Evolutionary conservation across 1,140 invertebrate genomes (phyloP).

Genomic region (Trichonephila inaurata): DNA sequence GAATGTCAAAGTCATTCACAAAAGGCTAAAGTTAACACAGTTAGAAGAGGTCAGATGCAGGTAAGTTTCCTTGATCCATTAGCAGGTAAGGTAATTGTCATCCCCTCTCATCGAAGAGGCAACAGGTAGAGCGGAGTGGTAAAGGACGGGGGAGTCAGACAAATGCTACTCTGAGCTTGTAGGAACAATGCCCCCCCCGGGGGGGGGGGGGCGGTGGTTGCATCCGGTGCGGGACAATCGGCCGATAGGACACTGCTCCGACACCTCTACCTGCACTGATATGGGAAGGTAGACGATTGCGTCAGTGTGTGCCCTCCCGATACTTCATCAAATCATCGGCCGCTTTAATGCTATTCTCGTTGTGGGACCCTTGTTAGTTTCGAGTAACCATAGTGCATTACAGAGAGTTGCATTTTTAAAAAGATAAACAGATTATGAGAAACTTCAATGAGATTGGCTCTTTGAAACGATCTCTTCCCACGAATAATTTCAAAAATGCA

Average conservation of each 20-base stretch:
- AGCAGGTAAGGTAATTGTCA: constrained; percentile 50
- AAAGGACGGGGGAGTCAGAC: constrained; percentile 40
- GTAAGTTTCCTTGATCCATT: constrained; percentile 55
- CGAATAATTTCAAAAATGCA: too few species aligned
- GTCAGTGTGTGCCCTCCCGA: constrained; percentile 13
- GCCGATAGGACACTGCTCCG: constrained; percentile 73
- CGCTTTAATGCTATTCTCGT: not conserved
- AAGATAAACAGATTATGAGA: too few species aligned
- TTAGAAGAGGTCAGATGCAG: constrained; percentile 37
- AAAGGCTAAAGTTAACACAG: not conserved
- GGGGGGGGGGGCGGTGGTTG: constrained; percentile 11
- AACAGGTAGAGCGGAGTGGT: not conserved
- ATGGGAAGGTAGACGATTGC: constrained; percentile 57
- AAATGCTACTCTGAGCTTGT: constrained; percentile 47
- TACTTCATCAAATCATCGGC: not conserved
- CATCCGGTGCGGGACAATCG: constrained; percentile 67
- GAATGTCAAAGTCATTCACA: not conserved
- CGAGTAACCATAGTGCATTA: too few species aligned
- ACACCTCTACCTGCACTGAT: constrained; percentile 64
- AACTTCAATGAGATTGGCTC: too few species aligned
- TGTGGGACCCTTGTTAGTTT: not conserved
- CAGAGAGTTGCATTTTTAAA: too few species aligned
- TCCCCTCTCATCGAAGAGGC: constrained; percentile 46
- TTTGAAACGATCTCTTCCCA: too few species aligned
- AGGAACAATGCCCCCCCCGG: constrained; percentile 51